These are phyloP conservation scores for Lysandra coridon DNA, from an alignment of 2,888 invertebrate species.

Conservation along the genomic window DNA sequence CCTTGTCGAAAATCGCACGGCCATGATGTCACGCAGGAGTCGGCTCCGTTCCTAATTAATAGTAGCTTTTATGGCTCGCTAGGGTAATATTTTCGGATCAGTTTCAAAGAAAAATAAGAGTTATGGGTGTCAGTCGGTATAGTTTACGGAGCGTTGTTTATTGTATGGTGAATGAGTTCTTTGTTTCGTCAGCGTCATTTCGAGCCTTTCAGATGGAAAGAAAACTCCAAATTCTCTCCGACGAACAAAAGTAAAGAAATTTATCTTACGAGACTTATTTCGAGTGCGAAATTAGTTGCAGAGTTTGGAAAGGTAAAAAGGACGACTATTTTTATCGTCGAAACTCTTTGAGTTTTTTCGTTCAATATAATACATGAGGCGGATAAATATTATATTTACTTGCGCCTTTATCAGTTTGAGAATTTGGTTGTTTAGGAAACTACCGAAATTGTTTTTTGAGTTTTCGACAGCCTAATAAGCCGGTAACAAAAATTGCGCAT, in stretches of 20 bases:
- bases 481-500: not conserved
- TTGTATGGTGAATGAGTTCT: constrained; percentile 61
- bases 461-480: too few relatives aligned
- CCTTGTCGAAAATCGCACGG: constrained; percentile 63
- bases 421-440: not conserved
- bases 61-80: constrained; percentile 61
- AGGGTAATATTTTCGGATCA: constrained; percentile 51
- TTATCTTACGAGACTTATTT: constrained; percentile 37
- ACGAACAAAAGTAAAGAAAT: constrained; percentile 42
- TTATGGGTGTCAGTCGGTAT: constrained; percentile 56
- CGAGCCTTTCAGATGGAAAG: constrained; percentile 40
- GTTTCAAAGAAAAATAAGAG: constrained; percentile 71
- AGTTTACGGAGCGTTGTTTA: constrained; percentile 66
- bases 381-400: not conserved
- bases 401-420: not conserved
- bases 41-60: constrained; percentile 63
- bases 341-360: constrained; percentile 5
- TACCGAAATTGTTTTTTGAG: not conserved
- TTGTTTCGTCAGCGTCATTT: constrained; percentile 53
- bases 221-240: constrained; percentile 38
- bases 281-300: constrained; percentile 37
- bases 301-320: constrained; percentile 29
- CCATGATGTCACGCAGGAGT: constrained; percentile 68
- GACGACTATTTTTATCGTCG: not conserved
- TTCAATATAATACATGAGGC: not conserved